Base-by-base conservation (phyloP, 92 coral and sea anemone genomes). In the Ricordea florida region DNA sequence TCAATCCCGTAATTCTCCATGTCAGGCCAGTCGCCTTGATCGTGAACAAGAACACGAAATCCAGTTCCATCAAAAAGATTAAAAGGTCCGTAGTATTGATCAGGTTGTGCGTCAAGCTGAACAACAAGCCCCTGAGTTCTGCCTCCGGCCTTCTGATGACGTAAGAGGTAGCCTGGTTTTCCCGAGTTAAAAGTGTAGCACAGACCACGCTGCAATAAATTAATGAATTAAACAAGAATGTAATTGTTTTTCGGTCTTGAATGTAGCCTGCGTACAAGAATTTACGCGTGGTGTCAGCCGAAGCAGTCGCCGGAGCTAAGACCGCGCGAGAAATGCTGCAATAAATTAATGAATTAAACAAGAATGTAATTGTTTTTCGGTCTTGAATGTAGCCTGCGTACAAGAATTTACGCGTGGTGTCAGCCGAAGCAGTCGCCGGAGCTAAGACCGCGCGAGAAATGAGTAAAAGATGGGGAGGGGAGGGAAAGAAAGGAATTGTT, bases 121-220 rank as follows among this genome's bases (percentile, higher is more conserved):
- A 66, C 34, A 13, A 46, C 8, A 31, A 66, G 73, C 8, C 59
- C 73, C 3, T 29, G 0, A 33, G 0, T 10, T 11, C 52, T 13
- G 14, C 73, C 73, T 34, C 36, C 73, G 14, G 23, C 23, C 15
- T 43, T 9, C 36, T 30, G 41, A 20, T 45, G 9, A 18, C 22
- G 73, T 30, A 66, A 18, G 14, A 24, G 73, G 3, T 46, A 27
- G 17, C 73, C 73, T 7, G 49, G 40, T 29, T 27, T 66, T 13
- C 73, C 73, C 28, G 73, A 42, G 59, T 66, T 66, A 18, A 66
- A 66, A n/a, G 56, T 66, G 73, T 66, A 66, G 42, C 73, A 66
- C 14, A 66, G 73, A 66, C 73, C 73, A 29, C 52, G 37, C 73
- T 66, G 27, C 20, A 27, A 27, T 21, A 21, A 25, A 9, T 2